Percentiles rank a stretch among this genome's conserved stretches.
These are phyloP conservation scores for Drosophila sechellia DNA, from an alignment of 1,140 invertebrate genomes.

Conservation along the genomic window DNA sequence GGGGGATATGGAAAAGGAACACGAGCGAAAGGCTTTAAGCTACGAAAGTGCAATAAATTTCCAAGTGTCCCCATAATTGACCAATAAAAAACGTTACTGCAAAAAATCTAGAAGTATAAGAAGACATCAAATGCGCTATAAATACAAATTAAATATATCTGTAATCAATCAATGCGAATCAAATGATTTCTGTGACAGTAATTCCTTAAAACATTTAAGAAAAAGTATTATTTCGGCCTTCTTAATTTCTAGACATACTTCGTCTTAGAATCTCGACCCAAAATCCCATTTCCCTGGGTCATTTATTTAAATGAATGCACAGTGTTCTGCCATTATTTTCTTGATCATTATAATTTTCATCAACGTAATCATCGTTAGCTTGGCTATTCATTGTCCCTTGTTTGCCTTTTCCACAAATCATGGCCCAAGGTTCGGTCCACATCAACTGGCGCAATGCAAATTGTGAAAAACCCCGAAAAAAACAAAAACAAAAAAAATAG, in stretches of 20 bases:
- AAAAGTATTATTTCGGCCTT: too few species aligned
- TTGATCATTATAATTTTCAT: conserved; percentile 21
- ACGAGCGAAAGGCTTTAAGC: conserved; percentile 17
- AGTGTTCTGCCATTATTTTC: conserved; percentile 22
- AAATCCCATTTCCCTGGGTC: conserved; percentile 27
- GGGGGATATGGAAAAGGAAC: conserved; percentile 2
- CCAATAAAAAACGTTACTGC: background rate
- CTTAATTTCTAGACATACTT: background rate
- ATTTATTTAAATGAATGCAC: conserved; percentile 59
- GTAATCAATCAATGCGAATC: too few species aligned
- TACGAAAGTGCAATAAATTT: conserved; percentile 26
- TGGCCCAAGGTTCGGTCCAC: conserved; percentile 31
- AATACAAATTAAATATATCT: too few species aligned
- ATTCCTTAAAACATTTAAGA: too few species aligned
- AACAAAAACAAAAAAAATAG: conserved; percentile 11
- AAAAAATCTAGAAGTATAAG: too few species aligned
- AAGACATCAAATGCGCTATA: too few species aligned
- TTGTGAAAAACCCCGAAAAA: conserved; percentile 53
- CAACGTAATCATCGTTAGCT: conserved; percentile 6
- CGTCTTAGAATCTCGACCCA: background rate
- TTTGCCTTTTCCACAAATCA: conserved; percentile 38
- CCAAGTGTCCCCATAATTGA: conserved; percentile 15
- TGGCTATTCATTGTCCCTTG: conserved; percentile 18
- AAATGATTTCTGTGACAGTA: too few species aligned
- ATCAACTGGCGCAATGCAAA: conserved; percentile 28